A percentile compares a stretch with the other conserved stretches of the same genome.
Conservation (phyloP, 2,797 vertebrate species). For the Limosa lapponica region DNA sequence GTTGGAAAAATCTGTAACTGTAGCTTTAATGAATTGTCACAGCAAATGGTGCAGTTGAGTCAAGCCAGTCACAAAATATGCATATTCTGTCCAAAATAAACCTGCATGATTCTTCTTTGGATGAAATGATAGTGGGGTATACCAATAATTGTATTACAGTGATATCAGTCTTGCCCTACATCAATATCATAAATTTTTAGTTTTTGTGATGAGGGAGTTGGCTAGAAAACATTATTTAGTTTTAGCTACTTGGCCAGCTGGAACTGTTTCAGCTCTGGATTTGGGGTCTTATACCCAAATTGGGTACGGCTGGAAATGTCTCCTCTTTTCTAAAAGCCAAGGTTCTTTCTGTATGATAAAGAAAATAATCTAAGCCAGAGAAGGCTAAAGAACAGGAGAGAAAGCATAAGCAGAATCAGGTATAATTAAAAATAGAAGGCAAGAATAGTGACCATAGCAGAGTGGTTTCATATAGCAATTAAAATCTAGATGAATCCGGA, state of each 20-base stretch:
- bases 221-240: not conserved
- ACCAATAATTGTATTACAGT: not conserved
- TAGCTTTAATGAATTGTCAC: not conserved
- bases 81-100: not conserved
- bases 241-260: not conserved
- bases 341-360: not conserved
- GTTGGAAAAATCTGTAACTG: not conserved
- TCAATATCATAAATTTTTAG: not conserved
- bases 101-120: not conserved
- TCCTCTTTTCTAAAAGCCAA: not conserved
- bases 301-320: not conserved
- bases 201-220: not conserved
- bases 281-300: not conserved
- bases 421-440: not conserved
- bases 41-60: not conserved
- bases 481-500: not conserved
- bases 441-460: not conserved
- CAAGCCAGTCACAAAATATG: not conserved
- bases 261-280: not conserved
- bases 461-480: not conserved
- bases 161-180: not conserved
- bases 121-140: not conserved
- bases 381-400: not conserved
- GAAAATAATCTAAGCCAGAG: not conserved
- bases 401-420: not conserved